Conservation (phyloP, 2,888 invertebrate species). For the Agapostemon virescens region DNA sequence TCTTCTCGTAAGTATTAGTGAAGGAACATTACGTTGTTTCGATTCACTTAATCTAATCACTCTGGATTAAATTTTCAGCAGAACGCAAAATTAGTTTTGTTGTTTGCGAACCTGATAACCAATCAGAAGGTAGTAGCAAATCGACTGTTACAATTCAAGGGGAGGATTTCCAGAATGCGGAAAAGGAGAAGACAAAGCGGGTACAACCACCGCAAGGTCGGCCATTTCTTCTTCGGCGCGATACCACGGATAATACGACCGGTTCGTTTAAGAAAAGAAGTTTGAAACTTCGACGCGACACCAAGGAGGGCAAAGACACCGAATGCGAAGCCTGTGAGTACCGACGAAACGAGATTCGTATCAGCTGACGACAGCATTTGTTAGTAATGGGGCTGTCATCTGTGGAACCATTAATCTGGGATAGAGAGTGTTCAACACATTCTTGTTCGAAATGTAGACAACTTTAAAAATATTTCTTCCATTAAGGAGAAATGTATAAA, state of each 20-base stretch:
- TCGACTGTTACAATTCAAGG: slow-evolving; percentile 90
- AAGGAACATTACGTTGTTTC: background rate
- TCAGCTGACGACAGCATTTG: background rate
- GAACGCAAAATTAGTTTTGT: slow-evolving; percentile 98
- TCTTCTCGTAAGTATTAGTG: slow-evolving; percentile 10
- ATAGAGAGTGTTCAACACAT: background rate
- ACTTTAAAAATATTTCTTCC: too few species aligned
- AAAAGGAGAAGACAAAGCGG: slow-evolving; percentile 80
- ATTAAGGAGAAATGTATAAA: background rate
- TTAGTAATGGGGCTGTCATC: background rate
- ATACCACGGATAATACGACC: slow-evolving; percentile 85
- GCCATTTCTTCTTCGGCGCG: slow-evolving; percentile 88
- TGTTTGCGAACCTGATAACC: slow-evolving; percentile 95
- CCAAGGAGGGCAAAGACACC: slow-evolving; percentile 90
- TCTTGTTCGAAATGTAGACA: background rate
- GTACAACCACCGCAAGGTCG: slow-evolving; percentile 82
- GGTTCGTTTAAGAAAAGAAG: slow-evolving; percentile 94
- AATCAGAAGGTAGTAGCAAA: slow-evolving; percentile 95
- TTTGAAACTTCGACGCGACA: slow-evolving; percentile 89
- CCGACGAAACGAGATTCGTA: background rate
- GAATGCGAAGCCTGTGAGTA: slow-evolving; percentile 89
- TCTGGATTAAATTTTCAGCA: slow-evolving; percentile 58
- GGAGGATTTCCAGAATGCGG: slow-evolving; percentile 79
- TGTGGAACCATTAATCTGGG: background rate
- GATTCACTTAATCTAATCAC: slow-evolving; percentile 7